These are phyloP conservation scores for Nestor notabilis DNA, from an alignment of 2,113 vertebrate species.

Conservation along the genomic window DNA sequence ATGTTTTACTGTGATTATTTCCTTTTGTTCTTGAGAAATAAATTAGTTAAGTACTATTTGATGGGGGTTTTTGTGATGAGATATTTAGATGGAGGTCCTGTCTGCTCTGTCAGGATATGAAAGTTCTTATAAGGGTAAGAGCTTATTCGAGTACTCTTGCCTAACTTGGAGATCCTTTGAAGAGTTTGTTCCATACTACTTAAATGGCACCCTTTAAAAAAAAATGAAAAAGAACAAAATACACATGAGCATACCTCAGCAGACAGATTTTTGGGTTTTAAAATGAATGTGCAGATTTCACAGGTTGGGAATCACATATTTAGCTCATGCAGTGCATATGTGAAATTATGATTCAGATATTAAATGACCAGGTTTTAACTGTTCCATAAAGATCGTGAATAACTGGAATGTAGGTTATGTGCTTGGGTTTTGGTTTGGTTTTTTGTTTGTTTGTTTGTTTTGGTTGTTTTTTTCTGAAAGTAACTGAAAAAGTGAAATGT, in stretches of 20 bases:
- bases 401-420: neutral
- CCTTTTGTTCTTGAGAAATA: neutral
- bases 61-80: neutral
- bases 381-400: neutral
- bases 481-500: neutral
- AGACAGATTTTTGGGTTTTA: neutral
- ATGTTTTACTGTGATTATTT: neutral
- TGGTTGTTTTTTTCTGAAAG: neutral
- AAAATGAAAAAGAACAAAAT: neutral
- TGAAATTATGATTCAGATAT: neutral
- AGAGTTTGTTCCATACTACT: neutral
- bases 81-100: neutral
- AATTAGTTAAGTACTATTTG: neutral
- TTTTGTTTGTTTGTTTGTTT: neutral
- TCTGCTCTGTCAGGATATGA: neutral
- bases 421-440: neutral
- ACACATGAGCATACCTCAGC: neutral
- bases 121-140: neutral
- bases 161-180: neutral
- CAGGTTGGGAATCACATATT: neutral
- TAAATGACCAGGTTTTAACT: neutral
- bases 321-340: neutral
- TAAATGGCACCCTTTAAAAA: neutral
- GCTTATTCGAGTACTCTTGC: neutral
- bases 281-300: neutral